Evolutionary conservation across 1,140 invertebrate species (phyloP).

Genomic region (Drosophila oshimai): DNA sequence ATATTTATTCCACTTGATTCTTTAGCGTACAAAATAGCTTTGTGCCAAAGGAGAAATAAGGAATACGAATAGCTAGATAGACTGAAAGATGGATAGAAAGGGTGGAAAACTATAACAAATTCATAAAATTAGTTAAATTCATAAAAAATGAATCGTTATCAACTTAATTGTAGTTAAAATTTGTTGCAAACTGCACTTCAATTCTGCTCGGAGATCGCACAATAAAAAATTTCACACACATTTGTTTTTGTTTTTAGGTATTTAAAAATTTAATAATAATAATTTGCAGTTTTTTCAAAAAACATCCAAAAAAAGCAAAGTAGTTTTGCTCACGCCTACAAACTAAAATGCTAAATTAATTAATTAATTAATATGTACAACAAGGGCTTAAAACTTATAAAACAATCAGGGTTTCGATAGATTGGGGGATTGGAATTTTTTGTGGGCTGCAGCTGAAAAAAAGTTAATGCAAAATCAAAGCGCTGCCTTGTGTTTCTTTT

Average conservation of each 20-base stretch:
- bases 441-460: constrained; percentile 10
- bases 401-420: constrained; percentile 46
- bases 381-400: constrained; percentile 71
- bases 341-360: constrained; percentile 43
- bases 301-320: constrained; percentile 68
- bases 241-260: constrained; percentile 35
- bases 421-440: not conserved
- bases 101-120: constrained; percentile 46
- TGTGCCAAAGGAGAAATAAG: constrained; percentile 48
- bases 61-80: constrained; percentile 3
- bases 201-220: constrained; percentile 58
- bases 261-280: constrained; percentile 46
- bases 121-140: constrained; percentile 59
- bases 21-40: constrained; percentile 27
- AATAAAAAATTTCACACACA: constrained; percentile 63
- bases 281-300: constrained; percentile 78
- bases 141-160: constrained; percentile 71
- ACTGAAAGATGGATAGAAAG: too few relatives aligned
- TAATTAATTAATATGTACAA: constrained; percentile 68
- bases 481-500: constrained; percentile 26
- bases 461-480: constrained; percentile 26
- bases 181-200: constrained; percentile 46
- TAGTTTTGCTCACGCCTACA: constrained; percentile 61
- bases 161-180: constrained; percentile 61
- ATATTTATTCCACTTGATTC: constrained; percentile 54